These are phyloP conservation scores for Chaetogeoica ovagalla DNA, from an alignment of 2,888 invertebrate genomes.

Conservation along the genomic window DNA sequence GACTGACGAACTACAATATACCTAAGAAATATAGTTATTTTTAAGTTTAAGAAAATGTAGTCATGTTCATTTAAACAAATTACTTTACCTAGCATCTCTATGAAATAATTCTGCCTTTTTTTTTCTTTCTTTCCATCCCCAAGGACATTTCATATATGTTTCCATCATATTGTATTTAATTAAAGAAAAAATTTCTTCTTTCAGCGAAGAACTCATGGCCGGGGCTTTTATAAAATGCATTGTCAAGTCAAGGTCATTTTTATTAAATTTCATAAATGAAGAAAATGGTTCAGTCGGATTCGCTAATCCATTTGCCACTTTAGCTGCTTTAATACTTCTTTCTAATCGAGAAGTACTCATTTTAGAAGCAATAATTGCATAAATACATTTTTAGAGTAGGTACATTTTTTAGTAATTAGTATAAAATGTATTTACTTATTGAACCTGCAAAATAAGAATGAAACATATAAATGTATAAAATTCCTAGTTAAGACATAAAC, in stretches of 20 bases:
- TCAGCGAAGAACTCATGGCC: constrained; percentile 1
- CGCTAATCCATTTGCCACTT: constrained; percentile 22
- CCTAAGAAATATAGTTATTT: constrained; percentile 12
- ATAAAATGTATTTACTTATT: no score
- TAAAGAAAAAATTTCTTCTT: constrained; percentile 73
- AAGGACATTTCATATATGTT: constrained; percentile 75
- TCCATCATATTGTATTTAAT: constrained; percentile 78
- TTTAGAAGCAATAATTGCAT: not conserved
- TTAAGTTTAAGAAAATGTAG: not conserved
- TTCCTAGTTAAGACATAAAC: no score
- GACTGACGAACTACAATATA: constrained; percentile 34
- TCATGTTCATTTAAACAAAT: not conserved
- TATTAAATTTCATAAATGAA: constrained; percentile 35
- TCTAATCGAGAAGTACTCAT: constrained; percentile 27
- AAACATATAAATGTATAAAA: no score
- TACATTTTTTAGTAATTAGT: no score
- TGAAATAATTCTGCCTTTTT: constrained; percentile 76
- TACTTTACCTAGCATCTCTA: constrained; percentile 69
- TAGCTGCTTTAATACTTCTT: constrained; percentile 15
- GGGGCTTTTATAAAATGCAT: constrained; percentile 42
- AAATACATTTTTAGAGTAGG: no score
- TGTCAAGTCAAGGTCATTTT: constrained; percentile 34
- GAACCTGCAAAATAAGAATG: no score
- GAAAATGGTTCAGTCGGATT: constrained; percentile 49
- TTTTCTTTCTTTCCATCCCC: constrained; percentile 78